Base-by-base conservation (phyloP, 1,140 invertebrate species). In the Triops cancriformis region DNA sequence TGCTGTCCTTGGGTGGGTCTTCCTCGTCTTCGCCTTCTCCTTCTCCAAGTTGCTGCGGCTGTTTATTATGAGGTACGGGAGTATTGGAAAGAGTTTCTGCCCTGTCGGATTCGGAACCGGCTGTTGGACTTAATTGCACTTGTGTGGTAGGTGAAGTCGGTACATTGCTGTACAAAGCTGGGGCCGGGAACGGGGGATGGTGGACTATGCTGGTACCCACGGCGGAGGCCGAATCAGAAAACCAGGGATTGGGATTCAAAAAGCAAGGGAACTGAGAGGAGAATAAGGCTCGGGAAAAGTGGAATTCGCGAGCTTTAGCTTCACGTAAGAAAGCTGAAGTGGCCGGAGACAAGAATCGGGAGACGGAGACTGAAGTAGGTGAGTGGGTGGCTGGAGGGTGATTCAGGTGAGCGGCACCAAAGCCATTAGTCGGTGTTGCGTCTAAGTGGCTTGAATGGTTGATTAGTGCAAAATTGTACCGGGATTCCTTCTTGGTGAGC, bases 381-480 rank as follows among this genome's bases (percentile, higher is more conserved):
- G 51, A 64, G 23, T 64, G 51, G 7, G 51, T n/a, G 51, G 23
- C 18, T 14, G 14, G 51, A 64, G 14, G 51, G 18, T 64, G 51
- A 18, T 64, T 64, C 4, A 23, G 14, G 23, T 64, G 51, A 23
- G 12, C 18, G 28, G 28, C 18, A 74, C 18, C 73, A 74, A 42
- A 37, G 18, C 28, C 41, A 10, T 23, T 31, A 10, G 28, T 18
- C 6, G 18, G 73, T 18, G 6, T 42, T n/a, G 4, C 1, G 0
- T 72, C 74, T 80, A 74, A 12, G 28, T 76, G 18, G 79, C 73
- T 74, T 80, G 80, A 14, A 80, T 37, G 88, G 88, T 80, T 91
- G 87, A 7, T 88, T 87, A 82, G 91, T 91, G 75, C 79, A 89
- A 81, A 90, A 92, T 82, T 92, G 91, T 31, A 90, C 88, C 81